A percentile compares a stretch with the other conserved stretches of the same genome.
These are phyloP conservation scores for Candidula unifasciata DNA, from an alignment of 2,888 invertebrate genomes.

Conservation along the genomic window DNA sequence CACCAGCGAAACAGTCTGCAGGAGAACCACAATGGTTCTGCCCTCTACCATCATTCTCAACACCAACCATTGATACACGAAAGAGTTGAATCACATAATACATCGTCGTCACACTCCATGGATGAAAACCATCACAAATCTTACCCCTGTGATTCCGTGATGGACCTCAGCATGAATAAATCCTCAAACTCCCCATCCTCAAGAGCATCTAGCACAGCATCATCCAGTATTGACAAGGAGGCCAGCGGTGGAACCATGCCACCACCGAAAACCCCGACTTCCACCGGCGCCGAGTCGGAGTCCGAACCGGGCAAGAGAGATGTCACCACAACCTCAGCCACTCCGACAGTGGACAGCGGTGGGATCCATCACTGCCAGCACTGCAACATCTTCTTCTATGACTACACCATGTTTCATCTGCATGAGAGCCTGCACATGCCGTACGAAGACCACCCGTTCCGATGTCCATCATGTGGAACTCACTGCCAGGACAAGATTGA, in stretches of 20 bases:
- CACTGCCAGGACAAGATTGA: constrained; percentile 73
- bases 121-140: constrained; percentile 35
- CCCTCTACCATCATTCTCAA: constrained; percentile 9
- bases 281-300: constrained; percentile 66
- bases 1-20: constrained; percentile 12
- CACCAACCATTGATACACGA: constrained; percentile 30
- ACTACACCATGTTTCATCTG: constrained; percentile 73
- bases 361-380: constrained; percentile 71
- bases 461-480: constrained; percentile 71
- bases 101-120: constrained; percentile 39
- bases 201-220: constrained; percentile 49
- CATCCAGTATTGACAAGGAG: constrained; percentile 60
- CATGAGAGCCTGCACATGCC: constrained; percentile 73
- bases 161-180: constrained; percentile 71
- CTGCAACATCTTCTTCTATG: constrained; percentile 73
- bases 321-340: constrained; percentile 69
- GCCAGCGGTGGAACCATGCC: constrained; percentile 57
- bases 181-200: constrained; percentile 54
- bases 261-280: constrained; percentile 60
- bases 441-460: constrained; percentile 68
- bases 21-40: background rate
- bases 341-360: constrained; percentile 69
- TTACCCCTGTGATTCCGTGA: constrained; percentile 62
- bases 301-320: constrained; percentile 67
- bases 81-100: constrained; percentile 48